Evolutionary conservation across 2,113 vertebrate genomes (phyloP).

Genomic region (Burhinus oedicnemus): DNA sequence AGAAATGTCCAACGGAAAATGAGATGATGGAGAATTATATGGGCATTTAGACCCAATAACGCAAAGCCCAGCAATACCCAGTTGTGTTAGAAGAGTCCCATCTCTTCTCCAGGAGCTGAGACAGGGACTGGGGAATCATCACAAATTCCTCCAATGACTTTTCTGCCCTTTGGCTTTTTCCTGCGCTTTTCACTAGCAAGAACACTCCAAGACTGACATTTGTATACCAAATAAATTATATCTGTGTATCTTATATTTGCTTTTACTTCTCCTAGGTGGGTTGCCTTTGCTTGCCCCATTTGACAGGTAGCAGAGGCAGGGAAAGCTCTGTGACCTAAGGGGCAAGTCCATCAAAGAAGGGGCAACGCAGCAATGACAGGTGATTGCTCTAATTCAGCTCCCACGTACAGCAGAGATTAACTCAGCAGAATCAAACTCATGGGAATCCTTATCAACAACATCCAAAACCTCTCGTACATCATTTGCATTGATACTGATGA

Average conservation of each 20-base stretch:
- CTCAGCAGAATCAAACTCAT: background rate
- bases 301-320: background rate
- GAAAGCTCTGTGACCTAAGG: background rate
- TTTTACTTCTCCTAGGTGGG: background rate
- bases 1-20: background rate
- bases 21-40: background rate
- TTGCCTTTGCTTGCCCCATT: background rate
- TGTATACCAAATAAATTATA: background rate
- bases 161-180: background rate
- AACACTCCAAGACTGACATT: background rate
- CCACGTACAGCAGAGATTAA: background rate
- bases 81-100: background rate
- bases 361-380: accelerated
- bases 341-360: background rate
- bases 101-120: background rate
- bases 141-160: background rate
- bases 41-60: background rate
- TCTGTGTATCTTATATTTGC: background rate
- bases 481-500: background rate
- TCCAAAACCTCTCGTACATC: background rate
- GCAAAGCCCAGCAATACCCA: background rate
- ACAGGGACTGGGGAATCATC: background rate
- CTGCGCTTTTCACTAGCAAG: background rate
- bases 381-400: background rate
- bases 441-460: background rate